Evolutionary conservation across 2,113 vertebrate species (phyloP).

Genomic region (Nerophis ophidion): DNA sequence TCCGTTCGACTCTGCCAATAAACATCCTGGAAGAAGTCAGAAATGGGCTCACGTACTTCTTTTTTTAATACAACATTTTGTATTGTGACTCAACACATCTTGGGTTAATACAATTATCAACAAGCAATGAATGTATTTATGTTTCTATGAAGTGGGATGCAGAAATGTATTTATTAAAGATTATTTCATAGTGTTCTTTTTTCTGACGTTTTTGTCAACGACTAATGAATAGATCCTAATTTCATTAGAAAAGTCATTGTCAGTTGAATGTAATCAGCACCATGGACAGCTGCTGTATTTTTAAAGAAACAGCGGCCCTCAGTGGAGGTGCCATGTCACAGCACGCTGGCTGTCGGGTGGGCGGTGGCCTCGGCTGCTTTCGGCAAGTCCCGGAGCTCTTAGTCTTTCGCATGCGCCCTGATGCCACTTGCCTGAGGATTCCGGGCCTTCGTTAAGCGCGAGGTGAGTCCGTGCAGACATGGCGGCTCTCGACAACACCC

Average conservation of each 20-base stretch:
- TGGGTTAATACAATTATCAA: conserved; percentile 43
- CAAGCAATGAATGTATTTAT: conserved; percentile 31
- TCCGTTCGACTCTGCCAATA: neutral
- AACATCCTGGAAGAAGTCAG: neutral
- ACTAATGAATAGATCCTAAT: no score
- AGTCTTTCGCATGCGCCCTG: conserved; percentile 41
- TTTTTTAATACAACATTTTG: conserved; percentile 49
- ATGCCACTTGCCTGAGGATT: conserved; percentile 28
- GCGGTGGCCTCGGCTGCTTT: conserved; percentile 34
- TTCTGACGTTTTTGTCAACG: neutral
- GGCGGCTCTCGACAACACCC: neutral
- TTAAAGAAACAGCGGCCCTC: conserved; percentile 1
- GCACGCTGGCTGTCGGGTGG: conserved; percentile 15
- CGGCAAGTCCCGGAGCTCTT: conserved; percentile 5
- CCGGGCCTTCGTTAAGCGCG: conserved; percentile 27
- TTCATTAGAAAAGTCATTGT: neutral
- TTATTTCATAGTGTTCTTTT: conserved; percentile 40
- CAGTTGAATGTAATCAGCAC: conserved; percentile 2
- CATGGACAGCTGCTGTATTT: conserved; percentile 1
- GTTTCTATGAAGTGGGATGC: conserved; percentile 58
- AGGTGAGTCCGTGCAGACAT: neutral
- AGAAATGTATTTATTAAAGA: conserved; percentile 74
- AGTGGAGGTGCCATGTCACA: conserved; percentile 1
- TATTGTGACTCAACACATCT: conserved; percentile 51
- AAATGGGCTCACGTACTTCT: conserved; percentile 2